Evolutionary conservation across 1,140 invertebrate genomes (phyloP).

Genomic region (Linepithema humile): DNA sequence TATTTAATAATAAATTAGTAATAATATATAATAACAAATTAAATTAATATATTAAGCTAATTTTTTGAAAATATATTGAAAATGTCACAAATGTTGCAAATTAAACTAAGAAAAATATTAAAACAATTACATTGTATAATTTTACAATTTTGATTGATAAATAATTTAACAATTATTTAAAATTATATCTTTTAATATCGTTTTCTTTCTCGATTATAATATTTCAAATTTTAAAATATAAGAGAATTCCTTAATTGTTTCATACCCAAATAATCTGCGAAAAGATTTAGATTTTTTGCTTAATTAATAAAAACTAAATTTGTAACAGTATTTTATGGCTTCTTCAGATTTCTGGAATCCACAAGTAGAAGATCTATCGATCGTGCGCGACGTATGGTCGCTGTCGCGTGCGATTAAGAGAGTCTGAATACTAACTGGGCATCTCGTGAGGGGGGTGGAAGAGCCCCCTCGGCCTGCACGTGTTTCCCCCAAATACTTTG

Average conservation of each 20-base stretch:
- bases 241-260: background rate
- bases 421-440: slow-evolving; percentile 50
- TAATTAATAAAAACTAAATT: background rate
- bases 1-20: no score
- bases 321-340: background rate
- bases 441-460: background rate
- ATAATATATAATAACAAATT: no score
- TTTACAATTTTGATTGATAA: background rate
- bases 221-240: background rate
- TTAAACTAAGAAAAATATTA: background rate
- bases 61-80: background rate
- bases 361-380: slow-evolving; percentile 33
- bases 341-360: background rate
- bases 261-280: no score
- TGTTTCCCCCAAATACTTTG: slow-evolving; percentile 71
- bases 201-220: no score
- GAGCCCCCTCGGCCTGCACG: slow-evolving; percentile 59
- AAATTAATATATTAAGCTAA: background rate
- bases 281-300: background rate
- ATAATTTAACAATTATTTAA: background rate
- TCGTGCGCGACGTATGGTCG: slow-evolving; percentile 62
- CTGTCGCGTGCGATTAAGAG: slow-evolving; percentile 63
- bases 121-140: background rate
- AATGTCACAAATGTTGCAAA: background rate
- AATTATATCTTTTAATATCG: no score